phyloP scores from a whole-genome alignment of 2,888 invertebrate species.

The Zygothrica quintamaculata region DNA sequence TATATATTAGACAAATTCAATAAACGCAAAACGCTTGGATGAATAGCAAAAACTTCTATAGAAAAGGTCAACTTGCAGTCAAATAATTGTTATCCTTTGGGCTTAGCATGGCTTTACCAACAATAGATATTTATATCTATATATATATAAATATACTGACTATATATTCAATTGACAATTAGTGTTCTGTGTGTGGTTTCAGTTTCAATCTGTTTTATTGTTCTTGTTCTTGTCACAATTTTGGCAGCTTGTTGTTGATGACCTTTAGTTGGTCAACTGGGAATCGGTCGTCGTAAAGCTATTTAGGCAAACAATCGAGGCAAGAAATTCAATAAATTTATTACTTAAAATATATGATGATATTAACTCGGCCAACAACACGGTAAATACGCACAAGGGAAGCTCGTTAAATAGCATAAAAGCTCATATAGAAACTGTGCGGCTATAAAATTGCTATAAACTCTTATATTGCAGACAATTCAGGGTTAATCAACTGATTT shows the following conservation, averaged over 20 bases:
- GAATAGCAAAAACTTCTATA: no score
- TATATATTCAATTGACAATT: constrained; percentile 58
- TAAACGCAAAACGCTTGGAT: no score
- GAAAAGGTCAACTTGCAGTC: no score
- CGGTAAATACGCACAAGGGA: constrained; percentile 18
- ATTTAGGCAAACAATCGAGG: constrained; percentile 27
- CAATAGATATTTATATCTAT: constrained; percentile 19
- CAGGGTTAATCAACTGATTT: no score
- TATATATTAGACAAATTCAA: no score
- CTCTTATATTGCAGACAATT: neutral
- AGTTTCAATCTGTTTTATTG: constrained; percentile 43
- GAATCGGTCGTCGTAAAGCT: constrained; percentile 42
- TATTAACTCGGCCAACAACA: constrained; percentile 17
- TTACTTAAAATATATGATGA: constrained; percentile 40
- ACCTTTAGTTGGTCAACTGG: constrained; percentile 8
- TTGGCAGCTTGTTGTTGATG: constrained; percentile 52
- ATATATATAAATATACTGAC: no score
- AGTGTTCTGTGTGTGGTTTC: constrained; percentile 67
- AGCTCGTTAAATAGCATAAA: constrained; percentile 23
- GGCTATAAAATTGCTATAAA: constrained; percentile 9
- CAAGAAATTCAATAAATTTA: constrained; percentile 44
- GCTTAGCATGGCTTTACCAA: no score
- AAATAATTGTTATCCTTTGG: no score
- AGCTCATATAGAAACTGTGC: neutral
- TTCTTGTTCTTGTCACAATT: constrained; percentile 47